Conservation (phyloP, 2,797 vertebrate species). For the Eutrigla gurnardus region DNA sequence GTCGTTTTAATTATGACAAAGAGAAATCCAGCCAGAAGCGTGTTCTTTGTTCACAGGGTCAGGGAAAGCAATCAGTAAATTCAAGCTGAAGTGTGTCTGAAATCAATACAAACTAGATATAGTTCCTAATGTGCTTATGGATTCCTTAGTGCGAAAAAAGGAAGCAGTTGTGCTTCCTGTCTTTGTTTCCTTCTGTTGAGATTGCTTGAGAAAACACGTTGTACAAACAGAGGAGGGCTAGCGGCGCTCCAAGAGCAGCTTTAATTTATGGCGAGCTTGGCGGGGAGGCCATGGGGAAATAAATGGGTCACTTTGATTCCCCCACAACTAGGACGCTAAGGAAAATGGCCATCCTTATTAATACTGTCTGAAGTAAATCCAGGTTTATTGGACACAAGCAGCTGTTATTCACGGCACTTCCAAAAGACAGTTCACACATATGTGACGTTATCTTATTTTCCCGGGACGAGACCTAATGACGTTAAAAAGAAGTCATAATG, state of each 20-base stretch:
- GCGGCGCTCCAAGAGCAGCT: conserved; percentile 17
- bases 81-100: conserved; percentile 66
- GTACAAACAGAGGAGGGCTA: conserved; percentile 55
- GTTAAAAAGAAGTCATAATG: conserved; percentile 67
- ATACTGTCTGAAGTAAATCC: conserved; percentile 21
- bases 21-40: conserved; percentile 12
- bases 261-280: conserved; percentile 39
- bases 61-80: conserved; percentile 69
- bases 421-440: conserved; percentile 19
- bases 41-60: conserved; percentile 46
- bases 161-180: conserved; percentile 62
- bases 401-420: conserved; percentile 42
- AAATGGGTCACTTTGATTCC: conserved; percentile 43
- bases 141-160: conserved; percentile 59
- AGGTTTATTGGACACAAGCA: conserved; percentile 27
- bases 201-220: conserved; percentile 52
- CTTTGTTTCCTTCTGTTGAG: conserved; percentile 57
- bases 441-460: conserved; percentile 38
- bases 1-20: conserved; percentile 45
- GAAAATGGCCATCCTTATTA: conserved; percentile 19
- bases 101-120: conserved; percentile 77
- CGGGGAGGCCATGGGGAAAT: conserved; percentile 33
- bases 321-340: conserved; percentile 3
- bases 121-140: conserved; percentile 61
- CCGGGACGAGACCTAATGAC: conserved; percentile 56